Evolutionary conservation across 2,888 invertebrate genomes (phyloP).

Genomic region (Rhopalosiphum nymphaeae): DNA sequence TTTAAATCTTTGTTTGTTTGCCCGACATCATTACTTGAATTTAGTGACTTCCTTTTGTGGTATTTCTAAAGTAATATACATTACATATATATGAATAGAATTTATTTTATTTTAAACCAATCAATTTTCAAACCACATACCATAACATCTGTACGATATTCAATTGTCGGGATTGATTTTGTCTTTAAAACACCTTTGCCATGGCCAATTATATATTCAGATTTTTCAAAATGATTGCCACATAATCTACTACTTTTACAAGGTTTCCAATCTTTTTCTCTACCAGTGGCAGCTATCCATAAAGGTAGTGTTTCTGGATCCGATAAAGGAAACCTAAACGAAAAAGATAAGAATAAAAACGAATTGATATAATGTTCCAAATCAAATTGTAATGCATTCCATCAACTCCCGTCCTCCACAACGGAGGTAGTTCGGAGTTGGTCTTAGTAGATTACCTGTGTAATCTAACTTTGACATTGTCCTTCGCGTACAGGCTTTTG

Average conservation of each 20-base stretch:
- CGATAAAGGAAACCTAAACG: conserved; percentile 47
- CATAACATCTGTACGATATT: not conserved
- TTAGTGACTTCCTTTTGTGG: not conserved
- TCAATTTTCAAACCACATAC: not conserved
- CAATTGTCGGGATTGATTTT: conserved; percentile 56
- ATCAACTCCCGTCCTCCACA: conserved; percentile 25
- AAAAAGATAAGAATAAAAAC: not conserved
- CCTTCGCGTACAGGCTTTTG: conserved; percentile 48
- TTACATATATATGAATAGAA: not conserved
- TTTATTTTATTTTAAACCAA: not conserved
- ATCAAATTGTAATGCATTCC: not conserved
- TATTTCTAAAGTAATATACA: conserved; percentile 36
- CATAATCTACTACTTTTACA: conserved; percentile 59
- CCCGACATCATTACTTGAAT: not conserved
- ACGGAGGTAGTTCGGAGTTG: conserved; percentile 19
- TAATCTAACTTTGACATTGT: conserved; percentile 43
- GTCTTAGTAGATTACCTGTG: conserved; percentile 48
- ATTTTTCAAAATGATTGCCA: conserved; percentile 56
- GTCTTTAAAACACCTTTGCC: conserved; percentile 58
- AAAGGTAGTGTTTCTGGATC: conserved; percentile 31
- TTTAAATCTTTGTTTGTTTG: not conserved
- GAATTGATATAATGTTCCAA: not conserved
- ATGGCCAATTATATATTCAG: conserved; percentile 57
- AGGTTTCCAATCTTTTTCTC: conserved; percentile 51
- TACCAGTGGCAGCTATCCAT: conserved; percentile 53